Evolutionary conservation across 2,113 vertebrate genomes (phyloP), one percentile per base, ranked within the genome.

Genomic region (Thomomys bottae): DNA sequence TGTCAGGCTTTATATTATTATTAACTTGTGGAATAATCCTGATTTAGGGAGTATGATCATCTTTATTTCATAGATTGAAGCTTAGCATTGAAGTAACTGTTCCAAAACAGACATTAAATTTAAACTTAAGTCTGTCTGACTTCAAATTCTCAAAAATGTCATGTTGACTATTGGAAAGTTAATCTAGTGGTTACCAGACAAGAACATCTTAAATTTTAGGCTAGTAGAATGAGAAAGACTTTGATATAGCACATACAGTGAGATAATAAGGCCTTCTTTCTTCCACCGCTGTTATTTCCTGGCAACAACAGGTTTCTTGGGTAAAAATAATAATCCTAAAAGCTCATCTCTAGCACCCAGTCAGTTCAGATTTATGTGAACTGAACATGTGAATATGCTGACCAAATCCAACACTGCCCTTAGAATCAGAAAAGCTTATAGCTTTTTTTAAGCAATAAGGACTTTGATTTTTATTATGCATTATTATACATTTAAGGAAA

Each of bases 381-480:
- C 32, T 71, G 66, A 72, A 32, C 40, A 4, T 45, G 45, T 68
- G n/a, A n/a, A 14, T 77, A 15, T 40, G 30, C 63, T 77, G 15
- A 64, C 42, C 8, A 76, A 80, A 80, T 5, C 1, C 23, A 59
- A 8, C 57, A 17, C 14, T 57, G 63, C 84, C 34, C 32, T 93
- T 26, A 76, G 63, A 64, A 45, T 79, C 30, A 85, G 26, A 85
- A 93, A 92, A 83, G 32, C 7, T 3, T n/a, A 86, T 20, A 40
- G 32, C 36, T 82, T 80, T 40, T 82, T 80, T 80, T 91, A 70
- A 84, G 15, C 21, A 81, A 84, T 89, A 38, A 45, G 80, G 82
- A 38, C 17, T 3, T 40, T 84, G 73, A 36, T 68, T 84, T 54
- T 93, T 66, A 88, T 14, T n/a, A 7, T 78, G 30, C 14, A 57